These are phyloP conservation scores for Phymatocera aterrima DNA, from an alignment of 2,888 invertebrate species.

Conservation along the genomic window DNA sequence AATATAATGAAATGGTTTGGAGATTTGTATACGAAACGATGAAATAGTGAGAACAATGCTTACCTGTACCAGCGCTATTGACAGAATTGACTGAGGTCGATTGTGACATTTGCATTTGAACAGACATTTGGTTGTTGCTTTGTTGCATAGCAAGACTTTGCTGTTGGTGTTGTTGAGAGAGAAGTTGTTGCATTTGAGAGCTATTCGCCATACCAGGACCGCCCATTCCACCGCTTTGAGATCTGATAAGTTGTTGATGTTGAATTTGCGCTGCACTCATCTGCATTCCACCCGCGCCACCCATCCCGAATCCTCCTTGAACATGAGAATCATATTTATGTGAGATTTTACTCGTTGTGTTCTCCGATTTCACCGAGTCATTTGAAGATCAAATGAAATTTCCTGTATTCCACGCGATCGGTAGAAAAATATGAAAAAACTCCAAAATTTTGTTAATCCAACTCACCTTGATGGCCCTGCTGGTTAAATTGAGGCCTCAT, in stretches of 20 bases:
- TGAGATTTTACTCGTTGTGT: too few species aligned
- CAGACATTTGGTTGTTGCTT: constrained; percentile 76
- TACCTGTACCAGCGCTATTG: constrained; percentile 72
- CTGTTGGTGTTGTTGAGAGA: constrained; percentile 76
- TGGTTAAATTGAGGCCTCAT: constrained; percentile 77
- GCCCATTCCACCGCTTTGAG: constrained; percentile 72
- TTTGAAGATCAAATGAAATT: constrained; percentile 21
- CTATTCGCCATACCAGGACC: constrained; percentile 69
- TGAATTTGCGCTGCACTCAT: constrained; percentile 76
- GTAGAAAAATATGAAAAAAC: not conserved
- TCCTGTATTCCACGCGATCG: not conserved
- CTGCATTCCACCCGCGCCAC: constrained; percentile 73
- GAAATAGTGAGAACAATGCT: too few species aligned
- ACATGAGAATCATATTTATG: not conserved
- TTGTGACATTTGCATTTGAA: constrained; percentile 76
- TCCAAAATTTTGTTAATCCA: too few species aligned
- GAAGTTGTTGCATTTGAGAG: constrained; percentile 75
- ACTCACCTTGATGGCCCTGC: constrained; percentile 73
- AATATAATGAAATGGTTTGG: not conserved
- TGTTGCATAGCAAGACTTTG: constrained; percentile 75
- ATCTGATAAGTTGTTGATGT: constrained; percentile 73
- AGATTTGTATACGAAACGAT: not conserved
- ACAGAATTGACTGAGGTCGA: constrained; percentile 71
- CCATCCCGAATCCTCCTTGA: constrained; percentile 72
- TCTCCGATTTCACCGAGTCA: constrained; percentile 39